These are phyloP conservation scores for Pyrrhosoma nymphula DNA, from an alignment of 2,888 invertebrate species.

Conservation along the genomic window DNA sequence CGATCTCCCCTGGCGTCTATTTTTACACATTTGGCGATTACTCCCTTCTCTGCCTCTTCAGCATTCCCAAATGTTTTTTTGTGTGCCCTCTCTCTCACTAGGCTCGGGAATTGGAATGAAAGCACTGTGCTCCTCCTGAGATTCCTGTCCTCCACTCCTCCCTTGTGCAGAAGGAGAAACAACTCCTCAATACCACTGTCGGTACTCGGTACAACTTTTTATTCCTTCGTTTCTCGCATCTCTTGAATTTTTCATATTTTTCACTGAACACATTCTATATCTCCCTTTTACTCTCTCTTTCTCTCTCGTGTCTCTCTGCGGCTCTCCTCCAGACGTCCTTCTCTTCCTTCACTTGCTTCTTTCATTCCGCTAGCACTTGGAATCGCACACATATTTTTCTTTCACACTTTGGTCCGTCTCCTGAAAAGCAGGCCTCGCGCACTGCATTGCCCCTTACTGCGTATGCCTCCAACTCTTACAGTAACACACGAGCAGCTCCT, in stretches of 20 bases:
- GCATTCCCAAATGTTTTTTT: neutral
- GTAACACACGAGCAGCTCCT: neutral
- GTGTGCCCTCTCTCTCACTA: neutral
- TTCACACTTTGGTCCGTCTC: neutral
- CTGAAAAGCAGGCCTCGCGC: neutral
- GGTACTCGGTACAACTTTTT: neutral
- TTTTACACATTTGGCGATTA: constrained; percentile 29
- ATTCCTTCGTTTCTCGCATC: neutral
- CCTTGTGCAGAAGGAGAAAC: neutral
- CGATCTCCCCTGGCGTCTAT: constrained; percentile 31
- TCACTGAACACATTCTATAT: neutral
- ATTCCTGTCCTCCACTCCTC: neutral
- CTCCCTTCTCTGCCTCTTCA: neutral
- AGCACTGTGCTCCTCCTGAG: neutral
- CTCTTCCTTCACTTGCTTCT: neutral
- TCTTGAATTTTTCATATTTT: neutral
- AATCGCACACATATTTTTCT: neutral
- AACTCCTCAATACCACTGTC: neutral
- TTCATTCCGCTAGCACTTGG: neutral
- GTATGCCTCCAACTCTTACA: neutral
- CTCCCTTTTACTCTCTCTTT: neutral
- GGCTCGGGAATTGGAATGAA: neutral
- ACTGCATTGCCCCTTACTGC: neutral
- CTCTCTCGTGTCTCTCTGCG: neutral
- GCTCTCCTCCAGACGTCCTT: neutral